Base-by-base conservation (phyloP, 1,140 invertebrate species). In the Cydia fagiglandana region DNA sequence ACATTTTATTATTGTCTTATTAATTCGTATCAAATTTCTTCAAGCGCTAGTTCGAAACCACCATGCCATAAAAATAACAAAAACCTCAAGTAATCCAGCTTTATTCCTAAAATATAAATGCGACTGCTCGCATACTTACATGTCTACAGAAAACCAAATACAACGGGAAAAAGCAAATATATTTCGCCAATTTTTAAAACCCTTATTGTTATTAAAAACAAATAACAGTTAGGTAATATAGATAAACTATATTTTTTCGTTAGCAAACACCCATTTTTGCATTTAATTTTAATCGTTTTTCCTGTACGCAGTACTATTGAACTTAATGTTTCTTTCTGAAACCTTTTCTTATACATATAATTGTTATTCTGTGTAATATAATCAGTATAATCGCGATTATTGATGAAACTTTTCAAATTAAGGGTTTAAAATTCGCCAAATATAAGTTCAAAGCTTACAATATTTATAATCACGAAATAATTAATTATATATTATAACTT, bases 71-170 rank as follows among this genome's bases (percentile, higher is more conserved):
- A 41, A 70, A 70, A 70, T 17, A 45, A 20, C 4, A 41, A 70
- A n/a, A 70, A 70, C n/a, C 3, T 17, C 6, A 45, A 17, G 15
- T 41, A 17, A 38, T 12, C 9, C 9, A 70, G 38, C 66, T 70
- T 70, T 70, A 70, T 45, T 70, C 15, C n/a, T 38, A 20, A 38
- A 70, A 70, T 15, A 70, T 10, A 70, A 70, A 41, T 70, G 34
- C 66, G 30, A 20, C 10, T 17, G 5, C 13, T 38, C 34, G 66
- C 66, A 70, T 41, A 70, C 66, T 70, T 70, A 70, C 66, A 70
- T 17, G 24, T 61, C 7, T 24, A 61, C 17, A 61, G 56, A 61
- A 61, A 61, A 61, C 10, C 6, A 61, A 61, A 61, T 61, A 61
- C 20, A 10, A 61, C 7, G 4, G 20, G 10, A 24, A 61, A 61